These are phyloP conservation scores for Notarius lentiginosus DNA, from an alignment of 2,113 vertebrate species.

Conservation along the genomic window DNA sequence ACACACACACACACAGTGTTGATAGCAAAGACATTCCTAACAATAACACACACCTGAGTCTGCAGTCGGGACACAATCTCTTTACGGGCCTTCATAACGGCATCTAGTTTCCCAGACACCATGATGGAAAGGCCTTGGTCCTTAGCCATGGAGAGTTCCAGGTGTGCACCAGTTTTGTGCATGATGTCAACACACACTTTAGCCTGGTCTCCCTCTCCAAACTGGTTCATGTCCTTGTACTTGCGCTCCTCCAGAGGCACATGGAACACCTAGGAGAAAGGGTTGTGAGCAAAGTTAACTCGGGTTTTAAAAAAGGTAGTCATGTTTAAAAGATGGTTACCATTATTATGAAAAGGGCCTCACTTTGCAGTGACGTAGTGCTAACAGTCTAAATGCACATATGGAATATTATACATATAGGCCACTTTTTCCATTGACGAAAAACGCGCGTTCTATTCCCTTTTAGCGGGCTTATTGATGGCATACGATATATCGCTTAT, in stretches of 20 bases:
- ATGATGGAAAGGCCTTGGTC: slow-evolving; percentile 99
- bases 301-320: too few species aligned
- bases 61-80: slow-evolving; percentile 97
- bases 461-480: too few species aligned
- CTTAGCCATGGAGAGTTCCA: slow-evolving; percentile 97
- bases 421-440: too few species aligned
- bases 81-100: slow-evolving; percentile 98
- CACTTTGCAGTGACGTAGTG: background rate
- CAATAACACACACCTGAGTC: slow-evolving; percentile 82
- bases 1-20: background rate
- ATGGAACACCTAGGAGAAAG: slow-evolving; percentile 86
- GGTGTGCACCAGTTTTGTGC: slow-evolving; percentile 96
- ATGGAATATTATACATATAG: too few species aligned
- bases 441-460: too few species aligned
- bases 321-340: too few species aligned
- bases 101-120: slow-evolving; percentile 97
- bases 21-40: background rate
- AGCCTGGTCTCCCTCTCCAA: slow-evolving; percentile 97
- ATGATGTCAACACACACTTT: slow-evolving; percentile 99
- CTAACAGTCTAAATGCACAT: background rate
- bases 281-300: background rate
- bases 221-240: slow-evolving; percentile 99
- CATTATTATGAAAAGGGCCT: too few species aligned
- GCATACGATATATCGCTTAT: too few species aligned
- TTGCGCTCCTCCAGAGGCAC: slow-evolving; percentile 97